Base-by-base conservation (phyloP, 92 coral and sea anemone genomes). In the Phenganax marumi region DNA sequence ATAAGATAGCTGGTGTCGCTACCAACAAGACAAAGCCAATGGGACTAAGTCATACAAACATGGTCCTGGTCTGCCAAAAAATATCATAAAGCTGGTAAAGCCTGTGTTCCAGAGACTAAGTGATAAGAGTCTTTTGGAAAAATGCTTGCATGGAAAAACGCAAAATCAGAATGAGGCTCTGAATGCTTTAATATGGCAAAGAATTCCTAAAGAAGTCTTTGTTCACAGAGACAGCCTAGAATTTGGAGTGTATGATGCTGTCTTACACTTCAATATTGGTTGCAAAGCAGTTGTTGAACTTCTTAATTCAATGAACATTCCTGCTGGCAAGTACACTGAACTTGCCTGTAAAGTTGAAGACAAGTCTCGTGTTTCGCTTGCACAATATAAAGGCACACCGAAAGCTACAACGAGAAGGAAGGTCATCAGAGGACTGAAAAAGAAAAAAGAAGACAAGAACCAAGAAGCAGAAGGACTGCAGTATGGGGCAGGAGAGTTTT, bases 201-300 rank as follows among this genome's bases (percentile, higher is more conserved):
- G 75, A 25, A 69, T 86, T 11, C 87, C 79, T 9, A 82, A 83
- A 48, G 88, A 86, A 49, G 86, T 83, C 3, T 82, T 69, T 65
- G 76, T 86, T 21, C 85, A 85, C 39, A 53, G 85, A 53, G 79
- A 86, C 18, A 79, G 66, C 64, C 84, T 86, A 56, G 90, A 87
- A 70, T 71, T 86, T 73, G 90, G 92, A 65, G 62, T 89, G 55
- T 83, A 86, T 86, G 86, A 86, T 89, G 88, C 77, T 19, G 84
- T 86, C 51, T 80, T 81, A 13, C 76, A 90, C 80, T 87, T 87
- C 86, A 87, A 87, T 80, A 75, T 84, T 22, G 90, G 89, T 52
- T 55, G 60, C 53, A 56, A 72, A 43, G 76, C 86, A 21, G 75
- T 85, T 57, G 39, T 85, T 13, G 80, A 85, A 64, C 87, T 90